Evolutionary conservation across 2,888 invertebrate species (phyloP).

Genomic region (Nowickia ferox): DNA sequence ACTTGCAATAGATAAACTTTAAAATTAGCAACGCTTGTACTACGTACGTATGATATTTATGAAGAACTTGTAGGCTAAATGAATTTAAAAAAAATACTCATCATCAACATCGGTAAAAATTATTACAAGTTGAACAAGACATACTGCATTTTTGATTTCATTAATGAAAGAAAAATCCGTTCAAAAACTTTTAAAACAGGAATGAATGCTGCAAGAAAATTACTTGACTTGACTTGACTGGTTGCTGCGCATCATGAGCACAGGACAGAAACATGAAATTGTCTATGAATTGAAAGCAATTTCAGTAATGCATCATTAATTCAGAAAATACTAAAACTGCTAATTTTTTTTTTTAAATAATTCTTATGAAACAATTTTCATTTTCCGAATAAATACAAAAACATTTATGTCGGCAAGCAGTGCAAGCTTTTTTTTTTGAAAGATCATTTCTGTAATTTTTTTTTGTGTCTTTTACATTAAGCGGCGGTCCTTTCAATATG

Average conservation of each 20-base stretch:
- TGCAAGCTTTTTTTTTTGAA: neutral
- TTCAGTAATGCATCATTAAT: slow-evolving; percentile 53
- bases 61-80: slow-evolving; percentile 44
- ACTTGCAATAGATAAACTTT: neutral
- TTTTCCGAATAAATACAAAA: neutral
- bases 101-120: slow-evolving; percentile 41
- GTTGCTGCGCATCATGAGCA: slow-evolving; percentile 8
- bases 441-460: neutral
- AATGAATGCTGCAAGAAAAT: slow-evolving; percentile 51
- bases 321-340: slow-evolving; percentile 10
- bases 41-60: neutral
- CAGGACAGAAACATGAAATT: slow-evolving; percentile 15
- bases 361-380: slow-evolving; percentile 43
- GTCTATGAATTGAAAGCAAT: slow-evolving; percentile 40
- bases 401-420: neutral
- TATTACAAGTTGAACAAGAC: slow-evolving; percentile 63
- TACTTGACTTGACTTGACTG: neutral
- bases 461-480: slow-evolving; percentile 38
- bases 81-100: slow-evolving; percentile 51
- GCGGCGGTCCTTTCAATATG: slow-evolving; percentile 27
- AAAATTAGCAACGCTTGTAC: neutral
- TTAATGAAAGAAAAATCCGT: slow-evolving; percentile 31
- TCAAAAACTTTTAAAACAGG: slow-evolving; percentile 34
- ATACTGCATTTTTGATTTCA: slow-evolving; percentile 65
- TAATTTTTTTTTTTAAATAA: slow-evolving; percentile 26